Conservation (phyloP, 2,113 vertebrate species). For the Pithys albifrons region DNA sequence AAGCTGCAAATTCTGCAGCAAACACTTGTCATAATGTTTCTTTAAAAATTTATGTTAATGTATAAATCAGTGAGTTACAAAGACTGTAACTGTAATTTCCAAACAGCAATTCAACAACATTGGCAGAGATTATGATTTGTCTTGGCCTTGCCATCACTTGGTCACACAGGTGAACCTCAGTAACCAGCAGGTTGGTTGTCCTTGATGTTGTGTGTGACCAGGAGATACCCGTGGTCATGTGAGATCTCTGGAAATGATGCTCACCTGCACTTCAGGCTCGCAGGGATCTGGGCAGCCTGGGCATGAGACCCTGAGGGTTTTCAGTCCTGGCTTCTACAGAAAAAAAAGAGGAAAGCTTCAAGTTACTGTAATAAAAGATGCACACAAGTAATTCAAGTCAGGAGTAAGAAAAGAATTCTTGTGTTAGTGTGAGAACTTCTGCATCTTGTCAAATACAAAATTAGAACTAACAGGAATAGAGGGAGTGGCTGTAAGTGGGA, state of each 20-base stretch:
- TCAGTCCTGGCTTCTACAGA: neutral
- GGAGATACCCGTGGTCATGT: no score
- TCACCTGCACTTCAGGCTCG: neutral
- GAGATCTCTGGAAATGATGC: neutral
- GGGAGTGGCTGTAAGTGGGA: neutral
- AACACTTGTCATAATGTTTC: neutral
- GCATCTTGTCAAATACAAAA: neutral
- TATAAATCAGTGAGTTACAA: neutral
- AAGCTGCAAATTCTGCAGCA: neutral
- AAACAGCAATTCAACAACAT: neutral
- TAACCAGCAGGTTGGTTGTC: neutral
- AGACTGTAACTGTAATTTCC: neutral
- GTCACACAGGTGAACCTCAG: neutral
- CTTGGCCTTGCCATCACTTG: neutral
- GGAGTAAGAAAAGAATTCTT: neutral
- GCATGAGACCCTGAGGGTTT: neutral
- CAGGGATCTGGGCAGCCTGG: neutral
- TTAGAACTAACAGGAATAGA: neutral
- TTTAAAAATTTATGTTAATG: neutral
- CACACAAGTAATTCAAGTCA: neutral
- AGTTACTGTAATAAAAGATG: neutral
- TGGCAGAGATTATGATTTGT: neutral
- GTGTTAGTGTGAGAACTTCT: neutral
- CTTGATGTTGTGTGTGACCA: neutral
- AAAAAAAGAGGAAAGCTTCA: neutral